These are phyloP conservation scores for Neuroscelio doddi DNA, from an alignment of 2,888 invertebrate genomes.

Conservation along the genomic window DNA sequence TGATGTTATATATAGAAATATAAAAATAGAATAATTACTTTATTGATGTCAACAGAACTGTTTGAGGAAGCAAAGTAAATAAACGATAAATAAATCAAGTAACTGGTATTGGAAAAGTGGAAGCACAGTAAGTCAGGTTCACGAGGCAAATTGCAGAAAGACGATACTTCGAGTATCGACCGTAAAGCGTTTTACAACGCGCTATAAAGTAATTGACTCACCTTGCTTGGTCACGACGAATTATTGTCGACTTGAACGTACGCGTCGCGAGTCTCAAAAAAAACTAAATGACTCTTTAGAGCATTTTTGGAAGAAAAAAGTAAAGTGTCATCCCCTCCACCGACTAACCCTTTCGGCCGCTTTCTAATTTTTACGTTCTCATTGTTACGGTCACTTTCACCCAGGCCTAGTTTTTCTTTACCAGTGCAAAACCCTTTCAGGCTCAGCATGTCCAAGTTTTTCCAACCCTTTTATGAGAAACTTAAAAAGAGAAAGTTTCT, in stretches of 20 bases:
- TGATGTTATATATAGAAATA: no score
- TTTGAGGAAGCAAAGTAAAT: neutral
- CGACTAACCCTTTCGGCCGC: constrained; percentile 51
- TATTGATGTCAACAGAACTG: neutral
- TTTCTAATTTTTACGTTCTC: constrained; percentile 61
- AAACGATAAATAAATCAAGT: constrained; percentile 18
- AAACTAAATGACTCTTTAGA: constrained; percentile 48
- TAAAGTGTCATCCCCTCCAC: constrained; percentile 62
- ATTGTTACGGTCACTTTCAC: constrained; percentile 56
- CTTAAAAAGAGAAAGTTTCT: constrained; percentile 59
- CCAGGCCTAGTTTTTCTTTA: constrained; percentile 47
- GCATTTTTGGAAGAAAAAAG: constrained; percentile 50
- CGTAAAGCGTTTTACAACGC: constrained; percentile 55
- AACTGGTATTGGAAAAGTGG: constrained; percentile 15
- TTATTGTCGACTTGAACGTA: constrained; percentile 30
- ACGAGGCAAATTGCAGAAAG: constrained; percentile 45
- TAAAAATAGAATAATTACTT: neutral
- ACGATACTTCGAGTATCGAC: constrained; percentile 51
- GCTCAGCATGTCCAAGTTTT: constrained; percentile 22
- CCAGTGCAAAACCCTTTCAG: constrained; percentile 31
- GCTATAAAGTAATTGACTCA: constrained; percentile 58
- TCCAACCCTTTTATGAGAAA: constrained; percentile 59
- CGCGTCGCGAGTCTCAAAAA: constrained; percentile 31
- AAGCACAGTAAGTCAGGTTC: constrained; percentile 35
- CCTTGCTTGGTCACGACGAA: constrained; percentile 47